Evolutionary conservation across 2,888 invertebrate species (phyloP).

Genomic region (Anticlea derivata): DNA sequence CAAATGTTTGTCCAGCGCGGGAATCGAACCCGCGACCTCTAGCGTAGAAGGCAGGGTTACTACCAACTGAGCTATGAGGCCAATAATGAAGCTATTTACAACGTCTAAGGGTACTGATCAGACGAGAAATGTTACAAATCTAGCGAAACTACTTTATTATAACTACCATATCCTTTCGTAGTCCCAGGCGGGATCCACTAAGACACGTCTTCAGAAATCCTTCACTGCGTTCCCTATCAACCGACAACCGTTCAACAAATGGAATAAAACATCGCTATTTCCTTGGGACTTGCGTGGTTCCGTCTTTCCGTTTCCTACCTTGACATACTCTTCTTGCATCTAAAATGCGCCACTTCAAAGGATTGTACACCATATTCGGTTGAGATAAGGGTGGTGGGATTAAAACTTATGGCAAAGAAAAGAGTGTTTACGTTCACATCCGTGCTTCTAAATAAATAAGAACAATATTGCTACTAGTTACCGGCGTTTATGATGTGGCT

Average conservation of each 20-base stretch:
- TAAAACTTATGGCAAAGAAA: conserved; percentile 21
- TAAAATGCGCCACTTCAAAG: not conserved
- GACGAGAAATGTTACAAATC: too few relatives aligned
- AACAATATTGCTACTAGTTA: conserved; percentile 54
- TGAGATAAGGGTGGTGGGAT: conserved; percentile 11
- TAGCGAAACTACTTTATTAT: conserved; percentile 3
- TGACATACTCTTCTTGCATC: conserved; percentile 39
- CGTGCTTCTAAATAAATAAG: conserved; percentile 58
- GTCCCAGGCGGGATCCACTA: not conserved
- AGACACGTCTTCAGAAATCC: conserved; percentile 45
- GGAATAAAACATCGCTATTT: conserved; percentile 69
- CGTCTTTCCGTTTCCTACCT: conserved; percentile 55
- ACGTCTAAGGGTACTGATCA: too few relatives aligned
- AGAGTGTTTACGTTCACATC: conserved; percentile 41
- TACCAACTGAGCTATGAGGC: too few relatives aligned
- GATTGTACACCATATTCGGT: conserved; percentile 34
- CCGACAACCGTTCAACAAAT: conserved; percentile 62
- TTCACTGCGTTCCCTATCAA: conserved; percentile 50
- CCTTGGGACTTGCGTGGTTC: conserved; percentile 57
- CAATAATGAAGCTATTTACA: too few relatives aligned
- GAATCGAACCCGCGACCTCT: too few relatives aligned
- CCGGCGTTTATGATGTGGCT: not conserved
- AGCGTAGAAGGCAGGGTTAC: too few relatives aligned
- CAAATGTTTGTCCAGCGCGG: too few relatives aligned
- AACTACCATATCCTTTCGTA: not conserved